A percentile compares a stretch with the other conserved stretches of the same genome.
Evolutionary conservation across 1,140 invertebrate species (phyloP).

Genomic region (Hypsibius dujardini): DNA sequence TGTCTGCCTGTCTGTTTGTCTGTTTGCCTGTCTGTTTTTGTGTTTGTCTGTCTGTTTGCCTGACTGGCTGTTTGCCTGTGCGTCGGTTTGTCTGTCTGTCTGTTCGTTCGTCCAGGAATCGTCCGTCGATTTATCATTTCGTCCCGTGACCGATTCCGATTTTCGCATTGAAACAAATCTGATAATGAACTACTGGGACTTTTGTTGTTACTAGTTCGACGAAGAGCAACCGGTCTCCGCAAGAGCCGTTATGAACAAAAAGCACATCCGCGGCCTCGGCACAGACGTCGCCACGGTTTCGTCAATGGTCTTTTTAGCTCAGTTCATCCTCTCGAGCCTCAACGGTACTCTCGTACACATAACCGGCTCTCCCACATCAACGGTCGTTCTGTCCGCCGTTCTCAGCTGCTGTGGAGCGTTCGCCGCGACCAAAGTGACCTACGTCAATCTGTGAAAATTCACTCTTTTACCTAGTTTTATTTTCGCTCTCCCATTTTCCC

Average conservation of each 20-base stretch:
- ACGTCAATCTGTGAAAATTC: slow-evolving; percentile 56
- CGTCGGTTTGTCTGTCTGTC: too few species aligned
- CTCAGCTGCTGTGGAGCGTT: slow-evolving; percentile 64
- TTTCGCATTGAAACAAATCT: too few species aligned
- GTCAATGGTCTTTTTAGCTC: slow-evolving; percentile 83
- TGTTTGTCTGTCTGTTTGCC: too few species aligned
- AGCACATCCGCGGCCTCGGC: slow-evolving; percentile 58
- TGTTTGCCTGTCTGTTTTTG: too few species aligned
- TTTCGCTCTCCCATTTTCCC: too few species aligned
- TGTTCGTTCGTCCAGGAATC: not conserved
- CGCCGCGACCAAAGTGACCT: slow-evolving; percentile 65
- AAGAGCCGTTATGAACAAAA: not conserved
- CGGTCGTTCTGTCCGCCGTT: slow-evolving; percentile 62
- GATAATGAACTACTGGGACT: too few species aligned
- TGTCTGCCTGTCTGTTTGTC: too few species aligned
- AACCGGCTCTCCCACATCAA: slow-evolving; percentile 53
- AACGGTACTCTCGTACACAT: slow-evolving; percentile 63
- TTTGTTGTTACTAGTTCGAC: slow-evolving; percentile 20
- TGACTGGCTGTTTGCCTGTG: too few species aligned
- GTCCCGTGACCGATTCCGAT: too few species aligned
- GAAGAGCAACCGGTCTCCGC: slow-evolving; percentile 18
- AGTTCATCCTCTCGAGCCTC: slow-evolving; percentile 65
- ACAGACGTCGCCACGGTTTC: slow-evolving; percentile 82
- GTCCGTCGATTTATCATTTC: not conserved
- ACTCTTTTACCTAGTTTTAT: too few species aligned